phyloP scores from a whole-genome alignment of 2,797 vertebrate species.

The Lemur catta region DNA sequence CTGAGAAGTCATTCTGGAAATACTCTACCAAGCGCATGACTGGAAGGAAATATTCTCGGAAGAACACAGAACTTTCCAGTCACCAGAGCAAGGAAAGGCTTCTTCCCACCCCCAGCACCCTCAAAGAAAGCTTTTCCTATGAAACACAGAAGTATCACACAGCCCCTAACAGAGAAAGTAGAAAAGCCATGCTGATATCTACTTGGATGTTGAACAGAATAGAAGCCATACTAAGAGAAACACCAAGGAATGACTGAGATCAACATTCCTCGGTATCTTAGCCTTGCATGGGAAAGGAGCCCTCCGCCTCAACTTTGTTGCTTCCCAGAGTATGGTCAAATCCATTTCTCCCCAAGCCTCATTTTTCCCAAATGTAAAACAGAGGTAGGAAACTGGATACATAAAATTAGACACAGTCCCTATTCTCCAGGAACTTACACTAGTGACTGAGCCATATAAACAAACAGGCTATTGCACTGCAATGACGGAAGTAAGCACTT shows the following conservation, averaged over 20 bases:
- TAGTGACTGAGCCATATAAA: background rate
- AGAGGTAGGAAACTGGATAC: background rate
- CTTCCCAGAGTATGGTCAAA: background rate
- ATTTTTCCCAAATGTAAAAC: background rate
- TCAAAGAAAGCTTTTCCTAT: background rate
- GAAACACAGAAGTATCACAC: background rate
- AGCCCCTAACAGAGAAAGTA: background rate
- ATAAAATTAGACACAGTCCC: background rate
- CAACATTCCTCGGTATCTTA: background rate
- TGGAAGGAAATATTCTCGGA: conserved; percentile 36
- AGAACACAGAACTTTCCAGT: conserved; percentile 33
- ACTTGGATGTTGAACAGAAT: background rate
- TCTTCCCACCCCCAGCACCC: background rate
- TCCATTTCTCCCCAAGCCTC: background rate
- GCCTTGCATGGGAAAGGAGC: background rate
- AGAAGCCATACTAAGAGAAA: background rate
- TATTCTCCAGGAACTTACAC: background rate
- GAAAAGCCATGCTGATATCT: background rate
- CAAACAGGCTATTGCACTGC: background rate
- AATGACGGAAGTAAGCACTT: background rate
- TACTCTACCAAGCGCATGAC: background rate
- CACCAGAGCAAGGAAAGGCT: background rate
- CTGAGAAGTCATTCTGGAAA: conserved; percentile 66
- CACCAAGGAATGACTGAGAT: background rate
- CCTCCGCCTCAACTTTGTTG: background rate